phyloP scores from a whole-genome alignment of 2,888 invertebrate species.

The Nomada ferruginata region DNA sequence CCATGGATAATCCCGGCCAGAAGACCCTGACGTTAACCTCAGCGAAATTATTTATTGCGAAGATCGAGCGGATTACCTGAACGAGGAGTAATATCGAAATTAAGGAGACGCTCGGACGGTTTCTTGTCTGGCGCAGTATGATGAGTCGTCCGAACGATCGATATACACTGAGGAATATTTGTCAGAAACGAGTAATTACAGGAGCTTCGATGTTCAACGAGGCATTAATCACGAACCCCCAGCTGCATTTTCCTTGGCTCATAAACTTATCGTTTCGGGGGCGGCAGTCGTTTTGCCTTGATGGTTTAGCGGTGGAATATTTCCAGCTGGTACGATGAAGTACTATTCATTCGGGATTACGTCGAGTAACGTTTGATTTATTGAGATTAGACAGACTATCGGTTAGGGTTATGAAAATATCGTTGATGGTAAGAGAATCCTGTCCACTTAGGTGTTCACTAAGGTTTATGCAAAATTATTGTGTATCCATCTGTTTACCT shows the following conservation, averaged over 20 bases:
- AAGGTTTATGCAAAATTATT: too few species aligned
- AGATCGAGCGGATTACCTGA: slow-evolving; percentile 15
- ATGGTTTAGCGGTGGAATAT: neutral
- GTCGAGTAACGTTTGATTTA: too few species aligned
- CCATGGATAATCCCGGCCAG: too few species aligned
- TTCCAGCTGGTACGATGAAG: neutral
- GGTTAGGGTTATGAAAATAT: too few species aligned
- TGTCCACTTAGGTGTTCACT: too few species aligned
- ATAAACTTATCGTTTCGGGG: slow-evolving; percentile 18
- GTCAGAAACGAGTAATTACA: slow-evolving; percentile 57
- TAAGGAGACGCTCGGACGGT: slow-evolving; percentile 41
- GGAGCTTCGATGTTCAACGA: slow-evolving; percentile 52
- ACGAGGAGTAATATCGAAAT: slow-evolving; percentile 25
- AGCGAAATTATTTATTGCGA: slow-evolving; percentile 33
- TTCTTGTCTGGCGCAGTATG: slow-evolving; percentile 20
- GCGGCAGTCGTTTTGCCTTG: neutral
- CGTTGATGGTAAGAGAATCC: too few species aligned
- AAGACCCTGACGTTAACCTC: neutral
- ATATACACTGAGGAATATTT: slow-evolving; percentile 52
- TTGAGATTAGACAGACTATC: too few species aligned
- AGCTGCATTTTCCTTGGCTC: slow-evolving; percentile 40
- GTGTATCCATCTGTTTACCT: too few species aligned
- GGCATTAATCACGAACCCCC: slow-evolving; percentile 51
- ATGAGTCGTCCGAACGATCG: slow-evolving; percentile 50
- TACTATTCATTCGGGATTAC: too few species aligned